phyloP scores from a whole-genome alignment of 2,113 vertebrate genomes.

The Clarias gariepinus region DNA sequence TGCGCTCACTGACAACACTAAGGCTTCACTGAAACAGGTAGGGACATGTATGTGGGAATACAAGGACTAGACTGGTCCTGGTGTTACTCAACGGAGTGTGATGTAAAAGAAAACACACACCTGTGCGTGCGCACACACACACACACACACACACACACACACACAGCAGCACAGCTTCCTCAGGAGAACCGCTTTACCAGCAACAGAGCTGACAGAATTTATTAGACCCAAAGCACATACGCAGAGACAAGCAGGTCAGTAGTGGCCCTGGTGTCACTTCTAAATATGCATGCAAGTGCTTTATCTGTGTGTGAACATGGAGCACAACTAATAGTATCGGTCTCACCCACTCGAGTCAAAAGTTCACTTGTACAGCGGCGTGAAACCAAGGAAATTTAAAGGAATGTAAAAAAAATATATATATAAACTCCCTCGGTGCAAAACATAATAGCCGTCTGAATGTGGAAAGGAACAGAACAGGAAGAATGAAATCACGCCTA shows the following conservation, averaged over 20 bases:
- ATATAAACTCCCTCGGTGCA: background rate
- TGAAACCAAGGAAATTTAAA: background rate
- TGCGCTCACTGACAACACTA: background rate
- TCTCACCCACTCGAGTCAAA: background rate
- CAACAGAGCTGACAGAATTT: slow-evolving; percentile 3
- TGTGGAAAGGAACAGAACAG: background rate
- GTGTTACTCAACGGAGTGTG: background rate
- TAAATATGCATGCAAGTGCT: background rate
- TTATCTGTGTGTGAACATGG: background rate
- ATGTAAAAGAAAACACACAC: background rate
- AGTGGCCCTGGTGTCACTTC: background rate
- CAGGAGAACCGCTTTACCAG: background rate
- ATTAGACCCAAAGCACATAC: background rate
- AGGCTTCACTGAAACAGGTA: background rate
- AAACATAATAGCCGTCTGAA: background rate
- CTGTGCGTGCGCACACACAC: background rate
- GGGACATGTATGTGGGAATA: background rate
- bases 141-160: background rate
- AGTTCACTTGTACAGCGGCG: background rate
- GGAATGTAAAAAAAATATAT: background rate
- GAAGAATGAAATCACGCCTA: background rate
- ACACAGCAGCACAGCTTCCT: background rate
- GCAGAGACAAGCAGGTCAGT: background rate
- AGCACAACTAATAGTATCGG: background rate
- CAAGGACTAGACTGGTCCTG: background rate